A percentile compares a stretch with the other conserved stretches of the same genome.
Evolutionary conservation across 2,113 vertebrate genomes (phyloP).

Genomic region (Heptranchias perlo): DNA sequence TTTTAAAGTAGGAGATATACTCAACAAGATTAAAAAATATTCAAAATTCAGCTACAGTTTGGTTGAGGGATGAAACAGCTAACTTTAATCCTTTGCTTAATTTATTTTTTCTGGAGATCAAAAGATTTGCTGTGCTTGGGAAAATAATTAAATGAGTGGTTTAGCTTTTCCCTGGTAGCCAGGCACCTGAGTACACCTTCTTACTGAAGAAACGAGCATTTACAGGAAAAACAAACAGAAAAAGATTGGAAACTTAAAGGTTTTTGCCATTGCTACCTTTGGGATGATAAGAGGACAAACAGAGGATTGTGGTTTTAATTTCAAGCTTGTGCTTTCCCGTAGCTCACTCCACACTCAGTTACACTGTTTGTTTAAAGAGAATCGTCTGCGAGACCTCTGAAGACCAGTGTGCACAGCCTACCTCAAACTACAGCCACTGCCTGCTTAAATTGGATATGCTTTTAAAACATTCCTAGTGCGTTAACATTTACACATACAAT

Average conservation of each 20-base stretch:
- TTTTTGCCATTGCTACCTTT: neutral
- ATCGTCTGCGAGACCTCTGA: neutral
- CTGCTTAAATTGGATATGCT: neutral
- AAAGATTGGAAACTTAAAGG: constrained; percentile 21
- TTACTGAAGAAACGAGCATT: neutral
- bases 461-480: neutral
- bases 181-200: constrained; percentile 17
- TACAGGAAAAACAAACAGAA: constrained; percentile 4
- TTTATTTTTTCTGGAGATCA: constrained; percentile 25
- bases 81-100: constrained; percentile 6
- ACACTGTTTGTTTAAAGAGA: neutral
- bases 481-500: neutral
- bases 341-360: neutral
- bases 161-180: neutral
- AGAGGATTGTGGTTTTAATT: neutral
- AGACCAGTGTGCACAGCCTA: neutral
- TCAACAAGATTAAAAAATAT: neutral
- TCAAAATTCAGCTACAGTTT: neutral
- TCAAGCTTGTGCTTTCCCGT: neutral
- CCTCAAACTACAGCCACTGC: neutral
- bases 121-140: neutral
- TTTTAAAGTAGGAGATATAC: constrained; percentile 35
- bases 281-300: neutral
- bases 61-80: neutral
- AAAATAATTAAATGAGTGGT: constrained; percentile 6